A percentile compares a stretch with the other conserved stretches of the same genome.
Evolutionary conservation across 2,113 vertebrate species (phyloP).

Genomic region (Oophaga pumilio): DNA sequence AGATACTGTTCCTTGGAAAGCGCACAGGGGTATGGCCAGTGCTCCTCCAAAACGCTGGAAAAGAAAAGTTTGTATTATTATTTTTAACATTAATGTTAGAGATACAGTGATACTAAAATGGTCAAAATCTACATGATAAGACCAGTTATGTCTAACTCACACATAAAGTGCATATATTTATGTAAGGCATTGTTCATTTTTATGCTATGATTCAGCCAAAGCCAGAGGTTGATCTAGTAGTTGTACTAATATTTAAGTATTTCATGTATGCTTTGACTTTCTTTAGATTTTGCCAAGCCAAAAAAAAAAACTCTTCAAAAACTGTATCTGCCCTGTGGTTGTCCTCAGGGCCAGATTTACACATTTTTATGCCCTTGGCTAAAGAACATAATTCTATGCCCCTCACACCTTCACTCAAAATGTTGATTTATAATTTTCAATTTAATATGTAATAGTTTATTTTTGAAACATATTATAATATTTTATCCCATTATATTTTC

Average conservation of each 20-base stretch:
- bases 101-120: neutral
- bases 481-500: no score
- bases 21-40: slow-evolving; percentile 88
- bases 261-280: neutral
- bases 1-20: slow-evolving; percentile 94
- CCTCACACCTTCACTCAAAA: no score
- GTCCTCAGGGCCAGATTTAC: no score
- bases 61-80: slow-evolving; percentile 53
- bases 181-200: neutral
- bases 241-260: neutral
- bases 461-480: no score
- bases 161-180: neutral
- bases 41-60: slow-evolving; percentile 78
- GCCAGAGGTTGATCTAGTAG: no score
- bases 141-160: neutral
- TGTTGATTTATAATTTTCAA: no score
- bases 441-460: no score
- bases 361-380: no score
- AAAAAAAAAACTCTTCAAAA: no score
- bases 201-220: no score
- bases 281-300: neutral
- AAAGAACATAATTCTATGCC: no score
- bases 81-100: neutral
- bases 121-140: neutral
- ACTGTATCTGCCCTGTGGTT: no score